A percentile compares a stretch with the other conserved stretches of the same genome.
Evolutionary conservation across 2,113 vertebrate genomes (phyloP).

Genomic region (Colossoma macropomum): DNA sequence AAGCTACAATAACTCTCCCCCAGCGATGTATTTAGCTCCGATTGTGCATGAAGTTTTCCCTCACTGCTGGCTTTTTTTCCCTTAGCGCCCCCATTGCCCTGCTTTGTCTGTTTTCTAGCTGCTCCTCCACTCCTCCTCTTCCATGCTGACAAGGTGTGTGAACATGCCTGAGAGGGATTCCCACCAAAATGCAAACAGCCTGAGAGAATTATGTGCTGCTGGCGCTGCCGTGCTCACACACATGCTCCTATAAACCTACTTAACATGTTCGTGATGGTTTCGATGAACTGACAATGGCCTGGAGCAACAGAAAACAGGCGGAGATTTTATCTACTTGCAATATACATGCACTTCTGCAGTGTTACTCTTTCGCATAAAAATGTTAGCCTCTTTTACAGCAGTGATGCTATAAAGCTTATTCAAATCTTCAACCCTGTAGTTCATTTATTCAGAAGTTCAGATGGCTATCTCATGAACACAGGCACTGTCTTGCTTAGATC

Average conservation of each 20-base stretch:
- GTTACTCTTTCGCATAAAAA: not conserved
- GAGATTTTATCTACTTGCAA: not conserved
- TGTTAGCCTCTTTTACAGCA: not conserved
- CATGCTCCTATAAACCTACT: not conserved
- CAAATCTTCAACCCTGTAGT: not conserved
- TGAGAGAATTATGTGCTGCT: conserved; percentile 24
- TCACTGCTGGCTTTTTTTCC: not conserved
- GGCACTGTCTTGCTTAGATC: not conserved
- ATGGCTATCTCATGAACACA: not conserved
- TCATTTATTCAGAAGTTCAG: not conserved
- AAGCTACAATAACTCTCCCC: not conserved
- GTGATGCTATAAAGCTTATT: not conserved
- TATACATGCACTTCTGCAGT: not conserved
- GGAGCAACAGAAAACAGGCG: conserved; percentile 50
- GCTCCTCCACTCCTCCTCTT: conserved; percentile 6
- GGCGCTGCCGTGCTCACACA: not conserved
- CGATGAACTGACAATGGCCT: conserved; percentile 45
- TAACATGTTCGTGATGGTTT: conserved; percentile 20
- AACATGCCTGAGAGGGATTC: conserved; percentile 58
- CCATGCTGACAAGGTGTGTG: conserved; percentile 41
- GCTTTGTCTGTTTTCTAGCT: not conserved
- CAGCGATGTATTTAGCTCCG: not conserved
- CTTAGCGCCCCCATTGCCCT: conserved; percentile 27
- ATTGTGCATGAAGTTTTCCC: not conserved
- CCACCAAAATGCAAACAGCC: conserved; percentile 46